A percentile compares a stretch with the other conserved stretches of the same genome.
Conservation (phyloP, 2,113 vertebrate genomes). For the Athene noctua region DNA sequence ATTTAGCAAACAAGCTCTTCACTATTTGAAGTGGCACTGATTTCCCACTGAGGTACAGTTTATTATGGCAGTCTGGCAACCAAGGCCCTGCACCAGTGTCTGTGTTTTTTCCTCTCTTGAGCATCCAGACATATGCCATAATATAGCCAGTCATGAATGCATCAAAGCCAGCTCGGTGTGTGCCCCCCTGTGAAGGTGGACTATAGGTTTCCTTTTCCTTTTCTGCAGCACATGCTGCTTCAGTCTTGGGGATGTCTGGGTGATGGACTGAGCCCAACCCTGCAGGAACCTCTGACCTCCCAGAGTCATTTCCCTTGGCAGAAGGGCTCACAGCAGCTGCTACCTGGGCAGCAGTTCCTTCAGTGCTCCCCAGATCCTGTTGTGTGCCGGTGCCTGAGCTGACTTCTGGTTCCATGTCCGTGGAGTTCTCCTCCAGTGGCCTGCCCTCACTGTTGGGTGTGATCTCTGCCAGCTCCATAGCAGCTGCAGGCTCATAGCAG, state of each 20-base stretch:
- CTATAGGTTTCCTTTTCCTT: not conserved
- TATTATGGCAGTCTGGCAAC: constrained; percentile 86
- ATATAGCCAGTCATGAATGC: constrained; percentile 97
- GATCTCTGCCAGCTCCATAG: not conserved
- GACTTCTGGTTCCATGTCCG: not conserved
- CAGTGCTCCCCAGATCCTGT: not conserved
- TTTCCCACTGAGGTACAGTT: constrained; percentile 97
- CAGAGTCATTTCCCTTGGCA: not conserved
- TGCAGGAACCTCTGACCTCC: not conserved
- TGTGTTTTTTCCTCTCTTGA: constrained; percentile 46
- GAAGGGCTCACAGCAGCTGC: not conserved
- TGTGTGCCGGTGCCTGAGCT: not conserved
- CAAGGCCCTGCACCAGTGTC: constrained; percentile 28
- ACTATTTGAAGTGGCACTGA: constrained; percentile 86
- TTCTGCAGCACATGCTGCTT: not conserved
- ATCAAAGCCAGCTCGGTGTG: constrained; percentile 93
- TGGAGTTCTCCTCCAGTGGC: not conserved
- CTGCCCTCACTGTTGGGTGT: not conserved
- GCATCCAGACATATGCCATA: constrained; percentile 82
- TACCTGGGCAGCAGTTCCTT: not conserved
- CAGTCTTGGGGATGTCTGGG: not conserved
- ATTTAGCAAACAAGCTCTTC: constrained; percentile 93
- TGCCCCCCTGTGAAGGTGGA: constrained; percentile 59
- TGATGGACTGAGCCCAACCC: not conserved
- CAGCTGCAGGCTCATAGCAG: constrained; percentile 18